phyloP scores from a whole-genome alignment of 1,140 invertebrate genomes.

The Kradibia gibbosae region DNA sequence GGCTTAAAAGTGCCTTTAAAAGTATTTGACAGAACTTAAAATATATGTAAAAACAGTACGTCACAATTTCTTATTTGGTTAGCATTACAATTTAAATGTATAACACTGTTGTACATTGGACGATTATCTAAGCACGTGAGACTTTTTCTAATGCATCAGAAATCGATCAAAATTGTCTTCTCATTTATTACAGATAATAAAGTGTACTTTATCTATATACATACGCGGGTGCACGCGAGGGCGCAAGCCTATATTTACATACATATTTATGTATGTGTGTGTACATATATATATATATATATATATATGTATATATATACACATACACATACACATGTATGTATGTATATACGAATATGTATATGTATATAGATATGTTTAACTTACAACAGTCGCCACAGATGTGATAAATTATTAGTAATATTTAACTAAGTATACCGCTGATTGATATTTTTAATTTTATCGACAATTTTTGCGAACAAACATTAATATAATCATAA shows the following conservation, averaged over 20 bases:
- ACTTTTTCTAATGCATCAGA: conserved; percentile 17
- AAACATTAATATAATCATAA: conserved; percentile 29
- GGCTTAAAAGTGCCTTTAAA: neutral
- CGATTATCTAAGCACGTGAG: neutral
- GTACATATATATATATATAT: neutral
- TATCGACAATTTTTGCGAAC: conserved; percentile 56
- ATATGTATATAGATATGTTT: conserved; percentile 39
- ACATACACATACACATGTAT: neutral
- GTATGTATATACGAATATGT: neutral
- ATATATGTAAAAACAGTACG: neutral
- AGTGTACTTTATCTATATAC: conserved; percentile 28
- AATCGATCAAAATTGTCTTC: conserved; percentile 22
- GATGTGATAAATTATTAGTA: conserved; percentile 39
- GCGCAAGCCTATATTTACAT: neutral
- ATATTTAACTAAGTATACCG: conserved; percentile 35
- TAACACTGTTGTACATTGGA: neutral
- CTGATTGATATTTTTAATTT: conserved; percentile 24
- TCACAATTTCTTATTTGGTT: conserved; percentile 9
- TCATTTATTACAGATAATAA: conserved; percentile 26
- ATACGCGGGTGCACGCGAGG: neutral
- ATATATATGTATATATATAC: neutral
- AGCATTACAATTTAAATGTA: conserved; percentile 28
- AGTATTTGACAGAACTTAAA: neutral
- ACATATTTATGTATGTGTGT: neutral
- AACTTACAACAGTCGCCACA: conserved; percentile 38